A percentile compares a stretch with the other conserved stretches of the same genome.
Conservation (phyloP, 2,113 vertebrate species). For the Neomonachus schauinslandi region DNA sequence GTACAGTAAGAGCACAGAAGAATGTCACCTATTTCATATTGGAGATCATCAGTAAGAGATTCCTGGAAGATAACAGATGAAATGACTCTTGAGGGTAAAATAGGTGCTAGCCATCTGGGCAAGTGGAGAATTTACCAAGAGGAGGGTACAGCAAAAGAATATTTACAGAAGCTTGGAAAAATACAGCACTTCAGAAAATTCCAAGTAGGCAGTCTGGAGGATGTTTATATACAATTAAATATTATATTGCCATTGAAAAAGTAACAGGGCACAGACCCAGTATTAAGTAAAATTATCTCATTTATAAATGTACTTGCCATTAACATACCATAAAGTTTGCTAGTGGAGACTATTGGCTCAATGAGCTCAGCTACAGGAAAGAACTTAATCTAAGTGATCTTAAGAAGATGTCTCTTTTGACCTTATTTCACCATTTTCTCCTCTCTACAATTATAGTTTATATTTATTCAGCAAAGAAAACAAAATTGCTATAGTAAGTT, state of each 20-base stretch:
- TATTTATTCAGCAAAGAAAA: background rate
- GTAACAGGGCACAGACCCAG: background rate
- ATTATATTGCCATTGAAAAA: background rate
- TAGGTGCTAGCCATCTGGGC: background rate
- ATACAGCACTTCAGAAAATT: background rate
- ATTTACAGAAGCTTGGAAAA: constrained; percentile 37
- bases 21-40: background rate
- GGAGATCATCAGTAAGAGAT: background rate
- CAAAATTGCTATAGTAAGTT: constrained; percentile 5
- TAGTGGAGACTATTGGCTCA: background rate
- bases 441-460: background rate
- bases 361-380: background rate
- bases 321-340: background rate
- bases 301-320: background rate
- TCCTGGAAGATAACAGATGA: background rate
- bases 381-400: background rate
- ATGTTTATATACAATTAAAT: background rate
- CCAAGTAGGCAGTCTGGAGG: background rate
- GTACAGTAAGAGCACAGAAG: background rate
- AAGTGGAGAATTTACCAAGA: background rate
- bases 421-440: background rate
- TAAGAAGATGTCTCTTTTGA: background rate
- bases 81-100: background rate
- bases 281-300: background rate
- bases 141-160: background rate